phyloP scores from a whole-genome alignment of 1,140 invertebrate genomes.

The Bombus balteatus region DNA sequence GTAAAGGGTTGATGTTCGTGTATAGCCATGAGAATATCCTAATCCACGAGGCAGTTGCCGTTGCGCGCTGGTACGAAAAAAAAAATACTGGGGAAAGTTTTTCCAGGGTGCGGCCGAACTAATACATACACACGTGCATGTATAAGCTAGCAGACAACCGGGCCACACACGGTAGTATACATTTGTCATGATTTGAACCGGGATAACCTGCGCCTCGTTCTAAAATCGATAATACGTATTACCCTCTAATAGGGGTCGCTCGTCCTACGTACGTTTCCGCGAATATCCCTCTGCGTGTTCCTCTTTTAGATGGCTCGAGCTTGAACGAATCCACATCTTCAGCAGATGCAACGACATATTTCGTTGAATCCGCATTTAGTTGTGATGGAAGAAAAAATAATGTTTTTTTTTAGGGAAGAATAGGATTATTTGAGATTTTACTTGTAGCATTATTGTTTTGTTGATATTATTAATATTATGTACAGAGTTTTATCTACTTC shows the following conservation, averaged over 20 bases:
- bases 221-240: constrained; percentile 71
- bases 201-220: constrained; percentile 63
- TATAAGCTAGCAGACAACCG: background rate
- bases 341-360: background rate
- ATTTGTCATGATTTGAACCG: constrained; percentile 69
- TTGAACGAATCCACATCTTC: background rate
- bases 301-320: background rate
- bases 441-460: background rate
- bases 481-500: too few relatives aligned
- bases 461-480: background rate
- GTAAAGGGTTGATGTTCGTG: too few relatives aligned
- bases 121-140: background rate
- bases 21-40: background rate
- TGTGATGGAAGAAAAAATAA: background rate
- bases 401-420: too few relatives aligned
- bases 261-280: constrained; percentile 33
- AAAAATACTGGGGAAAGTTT: constrained; percentile 56
- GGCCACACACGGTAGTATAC: constrained; percentile 30
- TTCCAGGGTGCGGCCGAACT: constrained; percentile 41
- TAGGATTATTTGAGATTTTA: background rate
- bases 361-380: background rate
- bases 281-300: background rate
- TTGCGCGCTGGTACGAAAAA: background rate
- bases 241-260: constrained; percentile 67
- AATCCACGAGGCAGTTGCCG: constrained; percentile 26